Base-by-base conservation (phyloP, 2,888 invertebrate species). In the Calameuta filiformis region DNA sequence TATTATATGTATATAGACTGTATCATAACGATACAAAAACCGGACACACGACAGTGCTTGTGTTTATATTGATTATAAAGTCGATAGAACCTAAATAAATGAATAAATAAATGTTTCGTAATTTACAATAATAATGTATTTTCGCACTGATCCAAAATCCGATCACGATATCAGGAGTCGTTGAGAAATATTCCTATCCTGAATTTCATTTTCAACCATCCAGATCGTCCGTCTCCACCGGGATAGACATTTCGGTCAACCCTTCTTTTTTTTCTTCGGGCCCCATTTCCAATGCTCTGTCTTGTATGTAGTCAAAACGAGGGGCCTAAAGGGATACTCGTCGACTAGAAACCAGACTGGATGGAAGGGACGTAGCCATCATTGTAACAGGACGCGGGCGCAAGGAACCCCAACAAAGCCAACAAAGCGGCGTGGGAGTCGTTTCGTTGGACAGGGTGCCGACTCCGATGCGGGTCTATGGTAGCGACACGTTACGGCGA, bases 21-120 rank as follows among this genome's bases (percentile, higher is more conserved):
- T 91, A 90, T 84, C 81, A 88, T 87, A 87, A 88, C 85, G 81
- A 87, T 84, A 78, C 83, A 83, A 86, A 30, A 85, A 87, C 85
- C 84, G 83, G 85, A 88, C 85, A 86, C 86, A 86, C 86, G 84
- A 84, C 85, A 87, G 88, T 88, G 85, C 87, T 89, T 89, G 87
- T 87, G 88, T 91, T 90, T 90, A 88, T 90, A 91, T 89, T 86
- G 87, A 89, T 85, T 84, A 85, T 86, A 83, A 83, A 84, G 82
- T 84, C 86, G 87, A 85, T 86, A 86, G 88, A 88, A 86, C 88
- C 85, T 83, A 86, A 89, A 89, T 86, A 85, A 86, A 83, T 83
- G 78, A 81, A 84, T 85, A 85, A 89, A 89, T 89, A 87, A 87
- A 87, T 87, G 86, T 87, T 89, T 89, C 86, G 85, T 90, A 87